Base-by-base conservation (phyloP, 2,797 vertebrate species). In the Dicrostonyx torquatus region DNA sequence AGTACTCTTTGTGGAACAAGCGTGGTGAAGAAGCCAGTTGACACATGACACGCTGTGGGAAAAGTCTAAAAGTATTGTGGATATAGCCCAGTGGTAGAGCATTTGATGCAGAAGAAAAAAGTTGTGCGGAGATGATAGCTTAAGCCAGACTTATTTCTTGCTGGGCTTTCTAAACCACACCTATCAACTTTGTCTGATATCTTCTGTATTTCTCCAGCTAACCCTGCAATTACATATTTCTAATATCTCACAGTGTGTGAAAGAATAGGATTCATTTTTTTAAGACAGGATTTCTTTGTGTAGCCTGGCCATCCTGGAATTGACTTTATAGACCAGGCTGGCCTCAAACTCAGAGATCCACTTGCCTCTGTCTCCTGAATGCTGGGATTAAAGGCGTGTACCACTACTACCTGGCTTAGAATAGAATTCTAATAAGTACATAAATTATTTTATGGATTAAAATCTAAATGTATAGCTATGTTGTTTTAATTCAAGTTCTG, bases 71-170 rank as follows among this genome's bases (percentile, higher is more conserved):
- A 60, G 64, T 73, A 11, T 43, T 43, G 37, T 43, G 95, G 94
- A 93, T 97, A 97, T 96, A 98, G 97, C 98, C 98, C 97, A 98
- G 97, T 93, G 97, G 97, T 96, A 98, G 97, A 98, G 97, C 95
- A 97, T 98, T 98, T 98, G 97, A 98, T 98, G 97, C 97, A 98
- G 97, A 97, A 34, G 34, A 26, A 24, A 40, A 40, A 78, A 62
- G 50, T 6, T 45, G 75, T 75, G 5, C 20, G 84, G n/a, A 75
- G 8, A 75, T 50, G 22, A 85, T 34, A 29, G 31, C 29, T 24
- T 53, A 31, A 68, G 17, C 8, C 40, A 75, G 20, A 62, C 17
- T 87, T 22, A 18, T 45, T 91, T 91, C 29, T 66, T 31, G 80
- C 12, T 89, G 18, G 64, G 40, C 20, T 37, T 75, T 66, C n/a